phyloP scores from a whole-genome alignment of 2,888 invertebrate species.

The Trypoxylon attenuatum region DNA sequence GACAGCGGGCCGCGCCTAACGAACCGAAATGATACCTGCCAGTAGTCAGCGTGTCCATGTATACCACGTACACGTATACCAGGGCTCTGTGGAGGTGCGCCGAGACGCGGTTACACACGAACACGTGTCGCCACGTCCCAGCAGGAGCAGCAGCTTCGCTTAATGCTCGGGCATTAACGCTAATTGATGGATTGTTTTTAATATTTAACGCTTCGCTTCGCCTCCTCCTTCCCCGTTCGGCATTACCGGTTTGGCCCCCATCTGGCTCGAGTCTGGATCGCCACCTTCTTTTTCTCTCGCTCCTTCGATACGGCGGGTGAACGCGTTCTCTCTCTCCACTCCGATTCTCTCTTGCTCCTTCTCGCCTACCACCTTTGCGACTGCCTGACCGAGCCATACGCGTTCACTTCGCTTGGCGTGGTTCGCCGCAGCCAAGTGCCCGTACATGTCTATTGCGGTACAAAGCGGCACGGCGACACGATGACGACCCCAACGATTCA shows the following conservation, averaged over 20 bases:
- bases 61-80: constrained; percentile 4
- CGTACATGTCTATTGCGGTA: constrained; percentile 25
- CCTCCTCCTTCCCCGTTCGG: neutral
- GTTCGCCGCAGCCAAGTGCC: constrained; percentile 26
- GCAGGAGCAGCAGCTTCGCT: constrained; percentile 42
- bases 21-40: constrained; percentile 68
- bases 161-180: constrained; percentile 61
- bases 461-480: constrained; percentile 39
- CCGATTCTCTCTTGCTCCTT: constrained; percentile 17
- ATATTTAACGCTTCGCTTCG: constrained; percentile 62
- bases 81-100: neutral
- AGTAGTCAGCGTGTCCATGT: constrained; percentile 47
- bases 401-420: constrained; percentile 24
- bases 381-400: no score
- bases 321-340: constrained; percentile 14
- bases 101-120: constrained; percentile 26
- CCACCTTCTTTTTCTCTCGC: constrained; percentile 15
- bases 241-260: neutral
- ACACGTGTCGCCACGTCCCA: constrained; percentile 44
- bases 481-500: no score
- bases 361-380: constrained; percentile 10
- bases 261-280: neutral
- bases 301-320: neutral
- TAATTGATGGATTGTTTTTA: constrained; percentile 68
- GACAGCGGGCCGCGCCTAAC: constrained; percentile 60